Base-by-base conservation (phyloP, 2,113 vertebrate species). In the Carollia perspicillata region DNA sequence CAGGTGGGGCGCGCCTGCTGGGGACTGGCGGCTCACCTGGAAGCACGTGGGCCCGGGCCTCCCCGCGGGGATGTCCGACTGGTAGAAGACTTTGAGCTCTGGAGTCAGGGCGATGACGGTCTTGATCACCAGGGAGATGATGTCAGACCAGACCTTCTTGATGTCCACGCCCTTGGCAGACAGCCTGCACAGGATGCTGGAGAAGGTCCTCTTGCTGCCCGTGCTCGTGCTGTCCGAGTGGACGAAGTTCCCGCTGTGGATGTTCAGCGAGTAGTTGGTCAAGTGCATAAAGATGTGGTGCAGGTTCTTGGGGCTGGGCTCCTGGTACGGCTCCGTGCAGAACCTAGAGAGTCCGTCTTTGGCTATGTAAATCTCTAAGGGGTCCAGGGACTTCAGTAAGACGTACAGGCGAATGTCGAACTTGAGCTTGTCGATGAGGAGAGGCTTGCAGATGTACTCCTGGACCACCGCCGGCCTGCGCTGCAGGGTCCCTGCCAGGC, bases 341-440 rank as follows among this genome's bases (percentile, higher is more conserved):
- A 99, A 99, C 0, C 99, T 98, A 2, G 99, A 99, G 78, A 99
- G 99, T 93, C 99, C 99, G 35, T 99, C 99, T 98, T 99, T 99
- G 98, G 99, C 99, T 83, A 99, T 99, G 95, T 99, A 99, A 98
- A 99, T 99, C 98, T 99, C 99, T 98, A 99, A 93, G 6, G 99
- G 99, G 2, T 99, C 99, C 97, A 99, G 93, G 49, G 99, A 99
- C 93, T 99, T 99, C 33, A 99, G 97, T 74, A 99, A 97, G 96
- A 99, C 99, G 0, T 99, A 99, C 44, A 99, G 99, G 84, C 99
- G 99, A 95, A 99, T 99, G 51, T 99, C 99, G 63, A 99, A 99
- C 97, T 99, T 99, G 77, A 99, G 99, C 95, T 99, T 99, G 98
- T 99, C 99, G 0, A 99, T 98, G 26, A 99, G 99, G 78, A 99